Evolutionary conservation across 2,113 vertebrate genomes (phyloP).

Genomic region (Oncorhynchus kisutch): DNA sequence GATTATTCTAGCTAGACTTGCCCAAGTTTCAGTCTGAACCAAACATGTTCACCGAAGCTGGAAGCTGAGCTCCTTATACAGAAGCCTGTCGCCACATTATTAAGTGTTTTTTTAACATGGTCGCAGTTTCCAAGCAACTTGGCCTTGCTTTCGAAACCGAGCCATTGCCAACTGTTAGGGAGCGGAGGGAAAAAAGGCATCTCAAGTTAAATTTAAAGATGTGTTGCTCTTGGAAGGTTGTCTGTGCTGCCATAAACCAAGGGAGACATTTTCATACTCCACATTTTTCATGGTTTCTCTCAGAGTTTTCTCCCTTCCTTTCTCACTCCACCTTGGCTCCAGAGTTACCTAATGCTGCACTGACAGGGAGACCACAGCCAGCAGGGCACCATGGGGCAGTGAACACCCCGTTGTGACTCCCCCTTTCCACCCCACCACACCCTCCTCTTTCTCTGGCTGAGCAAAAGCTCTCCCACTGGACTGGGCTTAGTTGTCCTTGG

Average conservation of each 20-base stretch:
- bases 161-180: slow-evolving; percentile 69
- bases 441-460: neutral
- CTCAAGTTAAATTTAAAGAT: slow-evolving; percentile 84
- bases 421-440: slow-evolving; percentile 20
- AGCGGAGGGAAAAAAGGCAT: slow-evolving; percentile 66
- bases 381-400: slow-evolving; percentile 62
- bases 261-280: slow-evolving; percentile 84
- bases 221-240: slow-evolving; percentile 81
- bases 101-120: slow-evolving; percentile 76
- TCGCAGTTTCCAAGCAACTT: slow-evolving; percentile 76
- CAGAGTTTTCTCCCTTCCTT: slow-evolving; percentile 80
- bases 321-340: slow-evolving; percentile 79
- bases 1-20: slow-evolving; percentile 44
- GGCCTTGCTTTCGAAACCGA: slow-evolving; percentile 60
- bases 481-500: slow-evolving; percentile 63
- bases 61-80: slow-evolving; percentile 61
- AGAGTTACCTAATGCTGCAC: slow-evolving; percentile 71
- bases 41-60: slow-evolving; percentile 59
- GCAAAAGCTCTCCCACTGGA: slow-evolving; percentile 34
- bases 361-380: slow-evolving; percentile 66
- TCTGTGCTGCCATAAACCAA: slow-evolving; percentile 78
- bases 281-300: slow-evolving; percentile 84
- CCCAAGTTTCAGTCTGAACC: slow-evolving; percentile 28
- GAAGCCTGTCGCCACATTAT: slow-evolving; percentile 73
- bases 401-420: slow-evolving; percentile 39